These are phyloP conservation scores for Xestia ashworthii DNA, from an alignment of 2,888 invertebrate genomes.

Conservation along the genomic window DNA sequence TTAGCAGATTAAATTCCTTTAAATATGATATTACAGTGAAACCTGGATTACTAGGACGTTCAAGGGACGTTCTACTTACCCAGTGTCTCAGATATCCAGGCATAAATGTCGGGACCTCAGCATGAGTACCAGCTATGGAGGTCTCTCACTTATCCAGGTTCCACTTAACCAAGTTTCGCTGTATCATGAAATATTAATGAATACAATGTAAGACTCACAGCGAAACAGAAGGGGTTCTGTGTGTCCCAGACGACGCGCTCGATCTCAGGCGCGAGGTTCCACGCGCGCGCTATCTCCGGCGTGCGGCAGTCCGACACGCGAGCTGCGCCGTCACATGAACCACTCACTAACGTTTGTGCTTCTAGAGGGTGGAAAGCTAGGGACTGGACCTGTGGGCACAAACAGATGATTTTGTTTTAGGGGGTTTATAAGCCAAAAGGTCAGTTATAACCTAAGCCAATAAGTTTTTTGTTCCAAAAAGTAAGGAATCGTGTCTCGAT, in stretches of 20 bases:
- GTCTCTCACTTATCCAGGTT: too few relatives aligned
- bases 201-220: constrained; percentile 87
- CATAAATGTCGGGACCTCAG: too few relatives aligned
- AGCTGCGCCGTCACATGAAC: constrained; percentile 95
- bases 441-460: neutral
- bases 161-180: too few relatives aligned
- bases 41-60: too few relatives aligned
- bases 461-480: neutral
- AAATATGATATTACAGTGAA: too few relatives aligned
- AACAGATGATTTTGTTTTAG: neutral
- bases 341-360: constrained; percentile 95
- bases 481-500: too few relatives aligned
- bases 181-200: neutral
- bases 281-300: constrained; percentile 91
- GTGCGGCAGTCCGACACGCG: constrained; percentile 95
- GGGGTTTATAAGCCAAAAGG: neutral
- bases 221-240: constrained; percentile 94
- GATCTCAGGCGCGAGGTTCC: constrained; percentile 95
- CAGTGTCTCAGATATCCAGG: too few relatives aligned
- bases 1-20: too few relatives aligned
- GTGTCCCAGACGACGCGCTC: constrained; percentile 97
- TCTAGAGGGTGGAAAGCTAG: constrained; percentile 96
- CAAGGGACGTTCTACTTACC: too few relatives aligned
- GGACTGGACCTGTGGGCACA: constrained; percentile 91
- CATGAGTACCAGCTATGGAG: too few relatives aligned